Percentiles rank a stretch among this genome's conserved stretches.
phyloP scores from a whole-genome alignment of 2,888 invertebrate species.

The Drosophila imparisetae region DNA sequence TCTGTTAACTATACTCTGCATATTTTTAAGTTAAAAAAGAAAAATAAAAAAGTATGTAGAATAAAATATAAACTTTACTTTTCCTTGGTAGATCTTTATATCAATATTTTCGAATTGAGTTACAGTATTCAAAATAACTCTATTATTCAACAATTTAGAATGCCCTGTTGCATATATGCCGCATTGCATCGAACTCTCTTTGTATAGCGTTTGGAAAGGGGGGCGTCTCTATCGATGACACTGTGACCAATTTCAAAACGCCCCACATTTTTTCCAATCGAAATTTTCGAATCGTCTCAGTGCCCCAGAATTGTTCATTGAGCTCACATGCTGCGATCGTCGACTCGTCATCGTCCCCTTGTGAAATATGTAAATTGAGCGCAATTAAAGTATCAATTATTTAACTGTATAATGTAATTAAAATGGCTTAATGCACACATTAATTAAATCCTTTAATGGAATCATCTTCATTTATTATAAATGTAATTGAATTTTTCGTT shows the following conservation, averaged over 20 bases:
- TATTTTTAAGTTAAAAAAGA: neutral
- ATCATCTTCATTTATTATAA: neutral
- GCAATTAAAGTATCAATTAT: constrained; percentile 32
- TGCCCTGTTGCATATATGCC: neutral
- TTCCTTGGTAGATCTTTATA: accelerated
- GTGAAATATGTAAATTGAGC: constrained; percentile 28
- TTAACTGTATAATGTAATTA: constrained; percentile 16
- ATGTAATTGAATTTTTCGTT: neutral
- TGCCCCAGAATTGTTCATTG: constrained; percentile 50
- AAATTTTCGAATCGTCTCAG: constrained; percentile 46
- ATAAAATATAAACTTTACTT: neutral
- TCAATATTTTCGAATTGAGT: neutral
- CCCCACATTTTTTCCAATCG: constrained; percentile 62
- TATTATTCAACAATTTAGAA: neutral
- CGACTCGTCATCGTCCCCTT: neutral
- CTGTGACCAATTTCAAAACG: constrained; percentile 61
- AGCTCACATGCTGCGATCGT: constrained; percentile 25
- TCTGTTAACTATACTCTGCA: neutral
- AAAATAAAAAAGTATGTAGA: neutral
- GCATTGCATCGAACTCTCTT: neutral
- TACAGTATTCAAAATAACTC: neutral
- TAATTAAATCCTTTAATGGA: constrained; percentile 41
- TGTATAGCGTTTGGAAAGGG: constrained; percentile 5
- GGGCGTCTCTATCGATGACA: constrained; percentile 62
- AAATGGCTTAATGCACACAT: constrained; percentile 16